A percentile compares a stretch with the other conserved stretches of the same genome.
phyloP scores from a whole-genome alignment of 2,888 invertebrate genomes.

The Leucozona laternaria region DNA sequence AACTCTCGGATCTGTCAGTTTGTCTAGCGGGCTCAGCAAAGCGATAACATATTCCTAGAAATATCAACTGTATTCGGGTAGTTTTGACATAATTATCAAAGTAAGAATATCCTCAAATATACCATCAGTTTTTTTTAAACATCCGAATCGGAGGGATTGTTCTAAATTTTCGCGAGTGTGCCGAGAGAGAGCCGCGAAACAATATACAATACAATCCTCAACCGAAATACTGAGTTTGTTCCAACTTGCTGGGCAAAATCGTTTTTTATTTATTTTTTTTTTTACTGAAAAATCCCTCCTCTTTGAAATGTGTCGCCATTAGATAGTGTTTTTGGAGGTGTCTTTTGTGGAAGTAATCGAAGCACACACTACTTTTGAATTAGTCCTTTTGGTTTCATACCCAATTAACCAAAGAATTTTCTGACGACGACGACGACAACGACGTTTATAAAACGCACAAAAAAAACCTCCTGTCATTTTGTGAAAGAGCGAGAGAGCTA shows the following conservation, averaged over 20 bases:
- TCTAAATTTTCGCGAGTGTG: slow-evolving; percentile 43
- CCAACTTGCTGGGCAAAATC: slow-evolving; percentile 5
- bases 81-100: slow-evolving; percentile 46
- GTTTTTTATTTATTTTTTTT: background rate
- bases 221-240: background rate
- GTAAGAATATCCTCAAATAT: slow-evolving; percentile 21
- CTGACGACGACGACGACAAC: slow-evolving; percentile 7
- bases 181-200: slow-evolving; percentile 32
- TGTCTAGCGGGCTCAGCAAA: slow-evolving; percentile 73
- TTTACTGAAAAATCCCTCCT: background rate
- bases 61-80: slow-evolving; percentile 68
- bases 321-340: background rate
- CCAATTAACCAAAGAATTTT: slow-evolving; percentile 19
- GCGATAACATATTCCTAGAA: slow-evolving; percentile 70
- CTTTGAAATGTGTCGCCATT: background rate
- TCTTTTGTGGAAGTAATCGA: slow-evolving; percentile 5
- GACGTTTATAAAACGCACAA: slow-evolving; percentile 2
- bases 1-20: slow-evolving; percentile 74
- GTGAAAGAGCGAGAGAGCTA: slow-evolving; percentile 27
- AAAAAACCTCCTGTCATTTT: slow-evolving; percentile 37
- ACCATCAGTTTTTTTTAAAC: slow-evolving; percentile 25
- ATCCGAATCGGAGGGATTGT: slow-evolving; percentile 23
- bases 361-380: slow-evolving; percentile 12
- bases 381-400: slow-evolving; percentile 1
- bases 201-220: slow-evolving; percentile 26